Base-by-base conservation (phyloP, 2,888 invertebrate genomes). In the Polyploca ridens region DNA sequence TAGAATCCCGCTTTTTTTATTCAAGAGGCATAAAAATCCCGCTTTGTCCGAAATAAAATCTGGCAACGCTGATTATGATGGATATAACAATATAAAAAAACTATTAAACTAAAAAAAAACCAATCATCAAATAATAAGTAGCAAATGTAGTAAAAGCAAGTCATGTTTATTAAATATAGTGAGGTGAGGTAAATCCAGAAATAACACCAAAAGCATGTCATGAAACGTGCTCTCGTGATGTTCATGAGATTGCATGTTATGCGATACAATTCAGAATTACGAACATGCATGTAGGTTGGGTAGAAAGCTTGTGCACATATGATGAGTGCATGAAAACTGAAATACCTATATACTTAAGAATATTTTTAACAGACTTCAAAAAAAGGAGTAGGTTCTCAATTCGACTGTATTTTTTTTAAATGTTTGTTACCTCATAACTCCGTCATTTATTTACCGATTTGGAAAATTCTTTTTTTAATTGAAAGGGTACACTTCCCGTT, bases 191-290 rank as follows among this genome's bases (percentile, higher is more conserved):
- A 54, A 54, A 19, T 54, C 54, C 54, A 54, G 54, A 54, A 54
- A 54, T 54, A 54, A 54, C 54, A 54, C 54, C 54, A 69, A 67
- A 72, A 67, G 67, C 63, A 69, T 68, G 64, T 62, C 63, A 67
- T 66, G 66, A 57, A 66, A 64, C 62, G 67, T 66, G 54, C 64
- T 65, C 60, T 63, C 46, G 49, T 63, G 33, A 63, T 46, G 46
- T 16, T 54, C 54, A 54, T 54, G 54, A 54, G 2, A 54, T 54
- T 19, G 54, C 54, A 54, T 54, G 7, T 54, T 19, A n/a, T 49
- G 49, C 49, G 16, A 49, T 46, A 46, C n/a, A n/a, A n/a, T 46
- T 46, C n/a, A 46, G 46, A n/a, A n/a, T 54, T 3, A n/a, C 16
- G 19, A 8, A 54, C 54, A 19, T 54, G 54, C 54, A 54, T 19